Percentiles rank a stretch among this genome's conserved stretches.
These are phyloP conservation scores for Pachycephus smyrnensis DNA, from an alignment of 2,888 invertebrate genomes.

Conservation along the genomic window DNA sequence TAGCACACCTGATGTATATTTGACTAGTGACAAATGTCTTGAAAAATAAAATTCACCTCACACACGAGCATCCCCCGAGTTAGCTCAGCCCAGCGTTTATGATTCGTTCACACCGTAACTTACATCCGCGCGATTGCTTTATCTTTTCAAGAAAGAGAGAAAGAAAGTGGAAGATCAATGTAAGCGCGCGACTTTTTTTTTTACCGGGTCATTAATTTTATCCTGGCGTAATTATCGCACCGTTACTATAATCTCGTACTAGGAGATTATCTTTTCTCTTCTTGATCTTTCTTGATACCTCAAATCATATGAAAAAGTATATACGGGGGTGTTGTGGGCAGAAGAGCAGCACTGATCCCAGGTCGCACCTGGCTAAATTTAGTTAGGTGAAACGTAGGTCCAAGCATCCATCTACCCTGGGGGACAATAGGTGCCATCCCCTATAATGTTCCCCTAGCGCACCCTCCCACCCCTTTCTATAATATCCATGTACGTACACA, in stretches of 20 bases:
- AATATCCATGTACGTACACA: not conserved
- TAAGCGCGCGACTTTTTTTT: not conserved
- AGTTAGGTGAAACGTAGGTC: constrained; percentile 4
- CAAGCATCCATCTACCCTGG: constrained; percentile 12
- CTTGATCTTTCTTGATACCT: too few relatives aligned
- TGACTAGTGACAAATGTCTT: not conserved
- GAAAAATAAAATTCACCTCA: not conserved
- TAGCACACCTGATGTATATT: not conserved
- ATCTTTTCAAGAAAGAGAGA: not conserved
- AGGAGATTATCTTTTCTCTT: not conserved
- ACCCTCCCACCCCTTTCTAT: not conserved
- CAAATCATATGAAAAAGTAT: not conserved
- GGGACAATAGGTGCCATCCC: constrained; percentile 11
- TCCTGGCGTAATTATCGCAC: not conserved
- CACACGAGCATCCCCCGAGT: not conserved
- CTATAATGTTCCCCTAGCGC: constrained; percentile 1
- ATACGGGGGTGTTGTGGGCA: not conserved
- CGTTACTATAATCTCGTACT: not conserved
- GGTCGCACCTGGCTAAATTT: constrained; percentile 13
- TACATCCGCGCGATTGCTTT: not conserved
- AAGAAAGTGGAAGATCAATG: too few relatives aligned
- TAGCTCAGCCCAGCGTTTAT: not conserved
- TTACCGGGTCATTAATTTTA: not conserved
- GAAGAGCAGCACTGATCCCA: not conserved
- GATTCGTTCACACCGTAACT: not conserved